Percentiles rank a stretch among this genome's conserved stretches.
Conservation (phyloP, 1,140 invertebrate genomes). For the Anastrepha obliqua region DNA sequence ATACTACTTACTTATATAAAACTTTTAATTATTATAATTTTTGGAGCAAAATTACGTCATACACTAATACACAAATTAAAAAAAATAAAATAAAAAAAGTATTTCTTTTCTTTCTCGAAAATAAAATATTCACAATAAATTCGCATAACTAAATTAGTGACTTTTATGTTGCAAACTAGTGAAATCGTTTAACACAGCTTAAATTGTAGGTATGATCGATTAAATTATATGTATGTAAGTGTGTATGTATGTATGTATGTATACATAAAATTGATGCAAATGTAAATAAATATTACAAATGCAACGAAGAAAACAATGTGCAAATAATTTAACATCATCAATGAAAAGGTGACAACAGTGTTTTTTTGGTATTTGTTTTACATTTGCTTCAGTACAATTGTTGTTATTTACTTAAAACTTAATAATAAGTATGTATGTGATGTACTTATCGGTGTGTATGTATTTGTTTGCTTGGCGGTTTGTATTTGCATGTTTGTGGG, state of each 20-base stretch:
- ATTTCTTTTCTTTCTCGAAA: not conserved
- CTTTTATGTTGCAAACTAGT: constrained; percentile 51
- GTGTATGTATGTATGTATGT: no score
- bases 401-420: not conserved
- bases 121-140: constrained; percentile 25
- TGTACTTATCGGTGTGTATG: constrained; percentile 38
- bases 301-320: constrained; percentile 9
- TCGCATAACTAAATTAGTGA: constrained; percentile 51
- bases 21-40: not conserved
- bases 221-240: not conserved
- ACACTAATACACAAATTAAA: not conserved
- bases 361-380: constrained; percentile 47
- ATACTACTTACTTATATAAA: not conserved
- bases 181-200: constrained; percentile 37
- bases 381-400: constrained; percentile 41
- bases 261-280: not conserved
- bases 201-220: constrained; percentile 7
- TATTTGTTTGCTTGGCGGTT: not conserved
- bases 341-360: constrained; percentile 41
- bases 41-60: not conserved
- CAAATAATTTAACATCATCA: constrained; percentile 27
- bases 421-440: not conserved
- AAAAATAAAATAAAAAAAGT: not conserved
- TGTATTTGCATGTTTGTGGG: not conserved
- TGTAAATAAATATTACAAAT: constrained; percentile 22